Conservation (phyloP, 2,113 vertebrate species). For the Macrotis lagotis region DNA sequence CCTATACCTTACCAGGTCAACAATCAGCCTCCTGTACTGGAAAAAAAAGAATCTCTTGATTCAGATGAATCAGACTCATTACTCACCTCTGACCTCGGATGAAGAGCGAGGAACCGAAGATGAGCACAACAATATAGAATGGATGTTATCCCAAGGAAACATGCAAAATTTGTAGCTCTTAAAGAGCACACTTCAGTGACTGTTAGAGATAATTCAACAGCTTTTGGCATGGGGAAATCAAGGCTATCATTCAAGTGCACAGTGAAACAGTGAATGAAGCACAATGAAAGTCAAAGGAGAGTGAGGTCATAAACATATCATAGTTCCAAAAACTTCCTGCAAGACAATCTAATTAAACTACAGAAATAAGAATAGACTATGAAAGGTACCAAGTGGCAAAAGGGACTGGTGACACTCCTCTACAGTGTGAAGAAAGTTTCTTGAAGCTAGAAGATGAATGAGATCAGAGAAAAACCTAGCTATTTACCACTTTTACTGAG, state of each 20-base stretch:
- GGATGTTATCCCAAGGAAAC: neutral
- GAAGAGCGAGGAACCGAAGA: constrained; percentile 88
- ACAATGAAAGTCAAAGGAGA: neutral
- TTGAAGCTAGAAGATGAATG: neutral
- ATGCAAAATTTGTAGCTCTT: neutral
- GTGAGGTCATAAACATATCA: neutral
- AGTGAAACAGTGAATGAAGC: neutral
- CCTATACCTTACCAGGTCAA: constrained; percentile 89
- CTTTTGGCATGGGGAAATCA: neutral
- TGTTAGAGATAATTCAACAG: neutral
- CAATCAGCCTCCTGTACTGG: constrained; percentile 94
- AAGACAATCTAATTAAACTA: neutral
- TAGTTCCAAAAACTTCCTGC: neutral
- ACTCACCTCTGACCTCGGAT: constrained; percentile 87
- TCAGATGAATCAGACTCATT: constrained; percentile 85
- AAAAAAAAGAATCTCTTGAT: constrained; percentile 94
- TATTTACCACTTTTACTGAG: neutral
- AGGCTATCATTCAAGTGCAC: neutral
- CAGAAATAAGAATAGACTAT: neutral
- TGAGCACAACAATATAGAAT: constrained; percentile 81
- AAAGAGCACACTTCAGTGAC: neutral
- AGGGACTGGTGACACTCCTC: neutral
- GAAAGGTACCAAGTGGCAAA: neutral
- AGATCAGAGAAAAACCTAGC: neutral
- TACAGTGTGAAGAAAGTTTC: neutral